These are phyloP conservation scores for Dipodomys merriami DNA, from an alignment of 2,113 vertebrate genomes.

Conservation along the genomic window DNA sequence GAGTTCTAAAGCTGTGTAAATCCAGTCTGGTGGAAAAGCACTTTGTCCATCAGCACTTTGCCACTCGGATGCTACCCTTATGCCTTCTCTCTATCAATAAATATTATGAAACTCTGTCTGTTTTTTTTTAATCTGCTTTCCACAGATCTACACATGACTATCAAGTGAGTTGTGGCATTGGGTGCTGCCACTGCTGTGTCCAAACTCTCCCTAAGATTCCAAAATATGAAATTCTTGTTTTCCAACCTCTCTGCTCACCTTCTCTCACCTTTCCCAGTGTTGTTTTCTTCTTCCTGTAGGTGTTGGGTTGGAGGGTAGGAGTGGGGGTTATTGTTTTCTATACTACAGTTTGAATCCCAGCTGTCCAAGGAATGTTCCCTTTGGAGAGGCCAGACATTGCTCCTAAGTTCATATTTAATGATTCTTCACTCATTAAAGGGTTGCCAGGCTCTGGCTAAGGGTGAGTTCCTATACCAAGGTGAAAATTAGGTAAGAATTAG, in stretches of 20 bases:
- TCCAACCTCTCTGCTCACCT: neutral
- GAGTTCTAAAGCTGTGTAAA: neutral
- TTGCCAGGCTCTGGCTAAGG: neutral
- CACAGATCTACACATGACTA: neutral
- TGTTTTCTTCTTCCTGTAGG: neutral
- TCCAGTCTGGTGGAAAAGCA: rapidly evolving
- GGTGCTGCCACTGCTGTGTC: neutral
- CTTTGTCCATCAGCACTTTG: neutral
- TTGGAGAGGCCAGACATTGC: neutral
- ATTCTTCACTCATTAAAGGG: slow-evolving; percentile 21
- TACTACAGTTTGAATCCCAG: neutral
- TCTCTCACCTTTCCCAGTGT: neutral
- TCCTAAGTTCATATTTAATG: neutral
- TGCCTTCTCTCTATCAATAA: neutral
- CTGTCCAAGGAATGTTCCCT: neutral
- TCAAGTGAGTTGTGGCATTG: neutral
- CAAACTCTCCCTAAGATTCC: neutral
- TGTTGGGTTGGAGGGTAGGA: neutral
- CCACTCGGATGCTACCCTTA: rapidly evolving
- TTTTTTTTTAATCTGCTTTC: neutral
- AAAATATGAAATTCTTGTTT: neutral
- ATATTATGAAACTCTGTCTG: neutral
- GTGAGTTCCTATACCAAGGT: neutral
- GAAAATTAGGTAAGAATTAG: neutral
- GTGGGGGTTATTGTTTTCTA: rapidly evolving